Base-by-base conservation (phyloP, 2,888 invertebrate species). In the Seira ritae region DNA sequence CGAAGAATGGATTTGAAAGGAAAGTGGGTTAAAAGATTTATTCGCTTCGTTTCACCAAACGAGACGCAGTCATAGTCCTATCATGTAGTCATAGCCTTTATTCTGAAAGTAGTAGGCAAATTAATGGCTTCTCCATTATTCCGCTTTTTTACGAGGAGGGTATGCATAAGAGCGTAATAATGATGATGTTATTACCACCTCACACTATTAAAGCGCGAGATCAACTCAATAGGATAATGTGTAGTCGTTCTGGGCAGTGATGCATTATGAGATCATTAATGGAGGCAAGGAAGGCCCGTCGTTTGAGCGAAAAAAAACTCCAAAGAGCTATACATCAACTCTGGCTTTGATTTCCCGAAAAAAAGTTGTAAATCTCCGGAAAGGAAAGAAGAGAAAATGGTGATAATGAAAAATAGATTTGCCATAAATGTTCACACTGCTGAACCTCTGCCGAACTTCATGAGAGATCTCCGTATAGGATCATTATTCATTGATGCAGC, bases 11-110 rank as follows among this genome's bases (percentile, higher is more conserved):
- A 4, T 62, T 19, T 62, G 37, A 37, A 67, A 42, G 19, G 67
- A 76, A 81, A 82, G 82, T 82, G 76, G 82, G 82, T 76, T 82
- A 82, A 82, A 82, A 82, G 82, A 76, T 76, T 82, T 76, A 71
- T 66, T 70, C 82, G 76, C 71, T 82, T 70, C 15, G 73, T 73
- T 80, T 8, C 73, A 68, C 80, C 73, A 66, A 15, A 68, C 50
- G 37, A 8, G 42, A 4, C 42, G 42, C 12, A 12, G 42, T 42
- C 42, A 4, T 42, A 4, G 6, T 4, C 4, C 42, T 42, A 8
- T 42, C 42, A 42, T 80, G n/a, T n/a, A n/a, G n/a, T n/a, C n/a
- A n/a, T n/a, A n/a, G n/a, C n/a, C n/a, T n/a, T n/a, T n/a, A n/a
- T n/a, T n/a, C n/a, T n/a, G n/a, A n/a, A n/a, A n/a, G n/a, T n/a